phyloP scores from a whole-genome alignment of 2,797 vertebrate genomes.

The Mareca penelope region DNA sequence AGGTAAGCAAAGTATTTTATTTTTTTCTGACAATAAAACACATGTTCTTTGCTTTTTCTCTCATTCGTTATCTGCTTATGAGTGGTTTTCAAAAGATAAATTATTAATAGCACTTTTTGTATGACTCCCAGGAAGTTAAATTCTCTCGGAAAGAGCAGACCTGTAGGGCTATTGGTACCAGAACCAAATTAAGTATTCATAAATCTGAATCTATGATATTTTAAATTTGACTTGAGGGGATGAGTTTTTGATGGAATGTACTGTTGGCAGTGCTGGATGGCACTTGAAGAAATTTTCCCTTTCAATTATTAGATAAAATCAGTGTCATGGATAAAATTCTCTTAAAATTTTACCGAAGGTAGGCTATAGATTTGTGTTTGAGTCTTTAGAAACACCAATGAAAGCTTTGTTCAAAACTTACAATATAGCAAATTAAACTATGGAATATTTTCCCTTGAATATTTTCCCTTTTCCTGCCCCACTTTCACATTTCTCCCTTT shows the following conservation, averaged over 20 bases:
- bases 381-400: not conserved
- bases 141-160: not conserved
- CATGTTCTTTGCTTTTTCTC: not conserved
- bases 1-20: not conserved
- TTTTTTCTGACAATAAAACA: not conserved
- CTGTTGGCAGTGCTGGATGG: not conserved
- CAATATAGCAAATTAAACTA: constrained; percentile 12
- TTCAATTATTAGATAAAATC: not conserved
- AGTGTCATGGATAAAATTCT: not conserved
- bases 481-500: not conserved
- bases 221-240: not conserved
- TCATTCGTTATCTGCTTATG: not conserved
- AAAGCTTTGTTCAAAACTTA: not conserved
- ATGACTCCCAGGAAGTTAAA: not conserved
- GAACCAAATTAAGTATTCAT: not conserved
- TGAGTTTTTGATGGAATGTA: not conserved
- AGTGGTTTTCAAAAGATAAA: not conserved
- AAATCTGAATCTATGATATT: not conserved
- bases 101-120: not conserved
- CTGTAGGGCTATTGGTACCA: not conserved
- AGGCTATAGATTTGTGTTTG: not conserved
- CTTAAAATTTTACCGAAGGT: not conserved
- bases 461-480: not conserved
- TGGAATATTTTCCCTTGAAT: not conserved
- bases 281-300: not conserved